Evolutionary conservation across 2,888 invertebrate genomes (phyloP).

Genomic region (Agriopis aurantiaria): DNA sequence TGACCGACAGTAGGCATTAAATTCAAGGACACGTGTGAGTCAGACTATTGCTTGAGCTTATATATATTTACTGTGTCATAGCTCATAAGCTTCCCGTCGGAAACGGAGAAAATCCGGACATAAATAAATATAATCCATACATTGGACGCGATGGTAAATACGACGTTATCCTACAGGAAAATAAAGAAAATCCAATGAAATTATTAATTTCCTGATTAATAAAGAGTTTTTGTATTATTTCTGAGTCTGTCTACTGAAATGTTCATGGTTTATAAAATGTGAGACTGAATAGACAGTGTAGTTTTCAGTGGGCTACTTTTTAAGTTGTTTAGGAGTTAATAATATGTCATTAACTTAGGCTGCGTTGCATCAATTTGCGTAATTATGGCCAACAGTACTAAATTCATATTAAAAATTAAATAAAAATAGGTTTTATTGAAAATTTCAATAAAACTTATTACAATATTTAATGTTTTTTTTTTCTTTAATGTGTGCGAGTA

Average conservation of each 20-base stretch:
- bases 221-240: slow-evolving; percentile 5
- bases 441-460: too few species aligned
- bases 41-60: too few species aligned
- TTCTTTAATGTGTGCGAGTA: too few species aligned
- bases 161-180: slow-evolving; percentile 15
- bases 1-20: too few species aligned
- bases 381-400: too few species aligned
- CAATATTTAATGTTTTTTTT: too few species aligned
- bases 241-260: neutral
- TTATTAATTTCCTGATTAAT: slow-evolving; percentile 11
- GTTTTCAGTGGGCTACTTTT: too few species aligned
- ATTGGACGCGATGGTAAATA: slow-evolving; percentile 23
- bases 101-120: slow-evolving; percentile 28
- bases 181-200: slow-evolving; percentile 16
- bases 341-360: too few species aligned
- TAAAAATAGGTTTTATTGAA: too few species aligned
- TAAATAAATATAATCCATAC: slow-evolving; percentile 39
- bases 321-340: too few species aligned
- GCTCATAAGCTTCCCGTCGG: slow-evolving; percentile 28
- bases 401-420: too few species aligned
- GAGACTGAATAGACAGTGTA: neutral
- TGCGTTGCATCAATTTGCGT: neutral
- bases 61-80: neutral
- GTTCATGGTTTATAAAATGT: neutral
- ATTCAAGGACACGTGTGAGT: too few species aligned